Conservation (phyloP, 2,888 invertebrate species). For the Elmis aenea region DNA sequence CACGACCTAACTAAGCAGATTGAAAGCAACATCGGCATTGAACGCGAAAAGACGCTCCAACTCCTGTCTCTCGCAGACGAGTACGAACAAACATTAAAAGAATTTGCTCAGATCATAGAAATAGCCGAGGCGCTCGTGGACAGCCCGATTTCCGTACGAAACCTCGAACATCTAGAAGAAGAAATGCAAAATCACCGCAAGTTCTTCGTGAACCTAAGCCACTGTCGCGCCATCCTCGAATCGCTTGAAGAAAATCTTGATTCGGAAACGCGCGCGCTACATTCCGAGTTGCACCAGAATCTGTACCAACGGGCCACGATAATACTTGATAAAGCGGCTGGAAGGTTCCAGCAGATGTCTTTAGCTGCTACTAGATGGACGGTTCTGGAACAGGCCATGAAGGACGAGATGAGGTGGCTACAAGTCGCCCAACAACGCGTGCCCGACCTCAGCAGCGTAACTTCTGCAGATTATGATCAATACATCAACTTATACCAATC, state of each 20-base stretch:
- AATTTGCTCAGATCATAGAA: slow-evolving; percentile 80
- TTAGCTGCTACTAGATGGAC: slow-evolving; percentile 82
- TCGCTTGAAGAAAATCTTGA: slow-evolving; percentile 81
- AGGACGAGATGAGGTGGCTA: slow-evolving; percentile 78
- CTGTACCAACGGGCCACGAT: slow-evolving; percentile 71
- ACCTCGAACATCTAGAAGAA: slow-evolving; percentile 76
- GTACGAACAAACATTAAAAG: slow-evolving; percentile 81
- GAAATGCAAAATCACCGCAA: slow-evolving; percentile 86
- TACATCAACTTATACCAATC: slow-evolving; percentile 80
- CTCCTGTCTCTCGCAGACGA: slow-evolving; percentile 74
- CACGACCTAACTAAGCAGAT: slow-evolving; percentile 65
- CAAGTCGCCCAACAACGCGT: slow-evolving; percentile 79
- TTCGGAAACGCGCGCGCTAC: slow-evolving; percentile 68
- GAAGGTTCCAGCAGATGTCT: slow-evolving; percentile 77
- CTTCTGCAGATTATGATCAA: slow-evolving; percentile 78
- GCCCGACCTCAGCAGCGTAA: slow-evolving; percentile 74
- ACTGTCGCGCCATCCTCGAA: slow-evolving; percentile 80
- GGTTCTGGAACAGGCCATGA: slow-evolving; percentile 72
- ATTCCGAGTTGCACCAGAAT: slow-evolving; percentile 68
- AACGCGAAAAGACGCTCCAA: slow-evolving; percentile 73
- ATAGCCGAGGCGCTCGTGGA: slow-evolving; percentile 77
- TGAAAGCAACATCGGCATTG: slow-evolving; percentile 63
- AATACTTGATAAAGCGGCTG: slow-evolving; percentile 75
- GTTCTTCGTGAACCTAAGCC: slow-evolving; percentile 83
- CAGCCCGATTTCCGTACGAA: slow-evolving; percentile 68